Percentiles rank a stretch among this genome's conserved stretches.
phyloP scores from a whole-genome alignment of 2,113 vertebrate species.

The Pituophis catenifer region DNA sequence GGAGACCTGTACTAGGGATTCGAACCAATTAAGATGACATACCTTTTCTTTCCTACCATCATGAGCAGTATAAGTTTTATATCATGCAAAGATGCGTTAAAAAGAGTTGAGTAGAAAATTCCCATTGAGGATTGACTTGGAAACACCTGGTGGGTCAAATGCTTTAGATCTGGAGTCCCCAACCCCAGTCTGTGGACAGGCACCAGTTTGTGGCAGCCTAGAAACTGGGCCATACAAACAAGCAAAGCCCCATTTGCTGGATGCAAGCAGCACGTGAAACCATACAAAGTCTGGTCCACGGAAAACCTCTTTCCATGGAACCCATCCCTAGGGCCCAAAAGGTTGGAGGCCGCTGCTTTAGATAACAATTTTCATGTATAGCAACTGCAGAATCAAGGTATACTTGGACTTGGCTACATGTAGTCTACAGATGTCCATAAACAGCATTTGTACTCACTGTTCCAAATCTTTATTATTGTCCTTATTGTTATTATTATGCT shows the following conservation, averaged over 20 bases:
- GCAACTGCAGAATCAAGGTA: background rate
- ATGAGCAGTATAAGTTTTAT: background rate
- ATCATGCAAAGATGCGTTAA: background rate
- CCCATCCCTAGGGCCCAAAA: background rate
- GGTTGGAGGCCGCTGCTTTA: background rate
- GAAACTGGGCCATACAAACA: background rate
- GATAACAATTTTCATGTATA: background rate
- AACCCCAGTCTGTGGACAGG: background rate
- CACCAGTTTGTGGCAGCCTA: background rate
- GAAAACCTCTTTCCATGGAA: background rate
- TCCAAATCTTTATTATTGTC: background rate
- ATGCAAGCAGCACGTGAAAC: background rate
- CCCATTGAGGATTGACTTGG: background rate
- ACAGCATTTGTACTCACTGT: background rate
- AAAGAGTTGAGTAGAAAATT: background rate
- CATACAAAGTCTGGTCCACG: rapidly evolving
- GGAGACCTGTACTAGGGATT: no score
- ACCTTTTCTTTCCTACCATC: background rate
- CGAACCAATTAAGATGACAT: background rate
- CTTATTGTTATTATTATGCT: background rate
- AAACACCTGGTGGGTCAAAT: background rate
- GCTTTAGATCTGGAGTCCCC: background rate
- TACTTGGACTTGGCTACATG: background rate
- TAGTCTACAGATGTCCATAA: background rate
- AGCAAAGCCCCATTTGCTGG: background rate